These are phyloP conservation scores for Acleris holmiana DNA, from an alignment of 2,888 invertebrate species.

Conservation along the genomic window DNA sequence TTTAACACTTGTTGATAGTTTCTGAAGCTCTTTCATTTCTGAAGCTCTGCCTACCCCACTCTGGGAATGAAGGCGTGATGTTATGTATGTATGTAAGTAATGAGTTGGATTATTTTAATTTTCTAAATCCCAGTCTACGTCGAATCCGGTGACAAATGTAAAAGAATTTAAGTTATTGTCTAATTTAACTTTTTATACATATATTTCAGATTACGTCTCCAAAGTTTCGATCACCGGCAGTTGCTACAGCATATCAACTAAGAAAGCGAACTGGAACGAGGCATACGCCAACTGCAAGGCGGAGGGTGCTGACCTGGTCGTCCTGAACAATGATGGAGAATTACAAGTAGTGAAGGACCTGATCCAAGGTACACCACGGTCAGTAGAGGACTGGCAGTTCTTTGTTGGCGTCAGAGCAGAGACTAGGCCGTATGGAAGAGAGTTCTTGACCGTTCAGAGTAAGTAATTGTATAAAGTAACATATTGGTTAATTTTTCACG, in stretches of 20 bases:
- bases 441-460: constrained; percentile 70
- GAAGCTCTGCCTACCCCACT: too few species aligned
- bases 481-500: not conserved
- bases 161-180: not conserved
- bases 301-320: constrained; percentile 57
- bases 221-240: constrained; percentile 23
- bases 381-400: constrained; percentile 51
- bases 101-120: too few species aligned
- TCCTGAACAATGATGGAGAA: constrained; percentile 46
- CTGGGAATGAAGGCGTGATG: too few species aligned
- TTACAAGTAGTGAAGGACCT: constrained; percentile 50
- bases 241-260: constrained; percentile 61
- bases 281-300: constrained; percentile 62
- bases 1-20: too few species aligned
- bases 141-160: not conserved
- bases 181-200: not conserved
- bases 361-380: constrained; percentile 40
- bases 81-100: too few species aligned
- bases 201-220: constrained; percentile 25
- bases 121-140: not conserved
- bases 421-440: constrained; percentile 43
- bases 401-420: constrained; percentile 62
- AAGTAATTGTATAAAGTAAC: constrained; percentile 43
- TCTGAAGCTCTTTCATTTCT: too few species aligned
- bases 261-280: constrained; percentile 59